Percentiles rank a stretch among this genome's conserved stretches.
Evolutionary conservation across 2,113 vertebrate species (phyloP).

Genomic region (Elephas maximus): DNA sequence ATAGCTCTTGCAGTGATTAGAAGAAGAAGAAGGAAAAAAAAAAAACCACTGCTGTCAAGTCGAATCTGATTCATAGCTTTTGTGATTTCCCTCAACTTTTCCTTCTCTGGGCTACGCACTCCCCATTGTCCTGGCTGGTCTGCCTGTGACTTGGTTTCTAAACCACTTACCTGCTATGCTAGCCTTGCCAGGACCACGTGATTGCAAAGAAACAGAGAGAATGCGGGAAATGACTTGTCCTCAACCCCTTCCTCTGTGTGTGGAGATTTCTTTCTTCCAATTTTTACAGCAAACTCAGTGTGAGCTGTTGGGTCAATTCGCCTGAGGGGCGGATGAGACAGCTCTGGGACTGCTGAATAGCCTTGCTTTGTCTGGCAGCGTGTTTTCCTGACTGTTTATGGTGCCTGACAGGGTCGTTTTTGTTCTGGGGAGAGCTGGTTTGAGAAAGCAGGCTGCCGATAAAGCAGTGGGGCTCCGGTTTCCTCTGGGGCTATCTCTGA

Average conservation of each 20-base stretch:
- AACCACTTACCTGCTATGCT: not conserved
- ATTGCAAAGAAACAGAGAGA: not conserved
- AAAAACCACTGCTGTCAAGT: too few relatives aligned
- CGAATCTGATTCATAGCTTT: too few relatives aligned
- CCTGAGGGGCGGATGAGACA: not conserved
- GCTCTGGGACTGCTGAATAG: constrained; percentile 42
- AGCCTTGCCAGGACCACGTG: not conserved
- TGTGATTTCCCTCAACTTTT: not conserved
- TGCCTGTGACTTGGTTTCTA: not conserved
- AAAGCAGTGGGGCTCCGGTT: not conserved
- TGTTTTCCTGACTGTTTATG: constrained; percentile 64
- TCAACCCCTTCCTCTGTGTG: not conserved
- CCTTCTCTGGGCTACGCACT: not conserved
- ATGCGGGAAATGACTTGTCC: not conserved
- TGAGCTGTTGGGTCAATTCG: constrained; percentile 16
- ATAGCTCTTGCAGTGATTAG: not conserved
- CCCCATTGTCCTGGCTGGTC: fast-evolving
- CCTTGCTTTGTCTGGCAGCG: constrained; percentile 56
- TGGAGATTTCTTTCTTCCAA: constrained; percentile 8
- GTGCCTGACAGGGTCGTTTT: constrained; percentile 58
- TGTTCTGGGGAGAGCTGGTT: constrained; percentile 63
- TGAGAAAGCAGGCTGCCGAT: constrained; percentile 51
- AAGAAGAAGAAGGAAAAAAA: too few relatives aligned
- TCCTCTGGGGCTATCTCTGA: not conserved
- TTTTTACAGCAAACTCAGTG: constrained; percentile 12